phyloP scores from a whole-genome alignment of 2,888 invertebrate species.

The Caenorhabditis imperialis region DNA sequence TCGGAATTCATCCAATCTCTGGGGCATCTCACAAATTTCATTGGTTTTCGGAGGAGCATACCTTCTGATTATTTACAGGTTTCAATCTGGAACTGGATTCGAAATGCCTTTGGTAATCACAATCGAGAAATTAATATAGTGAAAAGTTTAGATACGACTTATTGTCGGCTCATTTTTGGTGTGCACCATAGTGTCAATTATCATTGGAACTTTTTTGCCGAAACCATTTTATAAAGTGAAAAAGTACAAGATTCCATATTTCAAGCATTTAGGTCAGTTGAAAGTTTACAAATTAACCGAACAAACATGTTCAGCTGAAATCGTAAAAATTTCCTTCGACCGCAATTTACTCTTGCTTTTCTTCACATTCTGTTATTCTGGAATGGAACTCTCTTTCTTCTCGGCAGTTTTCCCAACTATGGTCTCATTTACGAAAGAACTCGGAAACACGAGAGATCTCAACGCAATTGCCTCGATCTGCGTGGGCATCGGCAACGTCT shows the following conservation, averaged over 20 bases:
- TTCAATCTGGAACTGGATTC: constrained; percentile 34
- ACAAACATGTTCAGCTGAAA: constrained; percentile 35
- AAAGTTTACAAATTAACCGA: no score
- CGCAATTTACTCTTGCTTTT: constrained; percentile 32
- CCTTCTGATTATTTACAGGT: constrained; percentile 34
- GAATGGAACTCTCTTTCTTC: constrained; percentile 45
- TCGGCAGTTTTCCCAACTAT: constrained; percentile 47
- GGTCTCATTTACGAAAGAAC: constrained; percentile 43
- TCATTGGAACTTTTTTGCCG: constrained; percentile 38
- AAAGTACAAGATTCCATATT: constrained; percentile 42
- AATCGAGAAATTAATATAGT: not conserved
- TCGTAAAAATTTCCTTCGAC: constrained; percentile 46
- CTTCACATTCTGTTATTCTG: constrained; percentile 45
- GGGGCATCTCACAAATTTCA: constrained; percentile 50
- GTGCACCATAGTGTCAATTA: constrained; percentile 26
- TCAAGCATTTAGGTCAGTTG: constrained; percentile 38
- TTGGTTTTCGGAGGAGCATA: constrained; percentile 41
- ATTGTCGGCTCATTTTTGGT: constrained; percentile 33
- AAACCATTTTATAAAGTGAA: constrained; percentile 29
- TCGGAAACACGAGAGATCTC: constrained; percentile 45
- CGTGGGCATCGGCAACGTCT: constrained; percentile 44
- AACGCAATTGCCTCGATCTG: constrained; percentile 45
- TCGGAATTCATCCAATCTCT: constrained; percentile 43
- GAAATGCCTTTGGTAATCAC: constrained; percentile 33
- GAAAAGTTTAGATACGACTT: constrained; percentile 27